Evolutionary conservation across 2,888 invertebrate genomes (phyloP), one percentile per base, ranked within the genome.

Genomic region (Hirtodrosophila cameraria): DNA sequence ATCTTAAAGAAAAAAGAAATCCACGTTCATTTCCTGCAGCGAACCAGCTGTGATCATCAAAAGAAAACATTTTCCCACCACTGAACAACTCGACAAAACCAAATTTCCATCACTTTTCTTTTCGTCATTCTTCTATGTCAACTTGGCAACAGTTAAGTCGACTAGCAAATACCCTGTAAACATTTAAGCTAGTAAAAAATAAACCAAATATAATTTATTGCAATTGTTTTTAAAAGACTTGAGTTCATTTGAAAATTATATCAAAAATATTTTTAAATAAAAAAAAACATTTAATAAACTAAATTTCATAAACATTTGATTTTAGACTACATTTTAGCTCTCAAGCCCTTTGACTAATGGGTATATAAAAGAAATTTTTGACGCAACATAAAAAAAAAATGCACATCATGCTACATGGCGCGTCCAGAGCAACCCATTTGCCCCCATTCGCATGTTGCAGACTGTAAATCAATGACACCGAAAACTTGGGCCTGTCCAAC

Each of bases 41-140:
- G n/a, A n/a, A n/a, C 58, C 41, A 33, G 6, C 13, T 39, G 42
- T 5, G 23, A 38, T 38, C 70, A 62, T 73, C 70, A 75, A 75
- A 82, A 63, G 66, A 72, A 81, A 66, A 55, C 59, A 79, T 71
- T 79, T 78, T 82, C 83, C 83, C 78, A 79, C 80, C 76, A 60
- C 69, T 49, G 38, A 52, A 49, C 45, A 54, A 50, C 49, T 27
- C 6, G 43, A 46, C 53, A 63, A 62, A 75, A 69, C 20, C 52
- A 60, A 78, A 66, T 75, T 73, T 70, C 36, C 65, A 64, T 18
- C 61, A 38, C 43, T 54, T 62, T 60, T 48, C 41, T 35, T 60
- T 28, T 50, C 36, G 12, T 33, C 35, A 20, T 38, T 48, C 35
- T 33, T 42, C 42, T 58, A 42, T 48, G 27, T 15, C 25, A 11